Percentiles rank a stretch among this genome's conserved stretches.
Conservation (phyloP, 2,113 vertebrate species). For the Oriolus oriolus region DNA sequence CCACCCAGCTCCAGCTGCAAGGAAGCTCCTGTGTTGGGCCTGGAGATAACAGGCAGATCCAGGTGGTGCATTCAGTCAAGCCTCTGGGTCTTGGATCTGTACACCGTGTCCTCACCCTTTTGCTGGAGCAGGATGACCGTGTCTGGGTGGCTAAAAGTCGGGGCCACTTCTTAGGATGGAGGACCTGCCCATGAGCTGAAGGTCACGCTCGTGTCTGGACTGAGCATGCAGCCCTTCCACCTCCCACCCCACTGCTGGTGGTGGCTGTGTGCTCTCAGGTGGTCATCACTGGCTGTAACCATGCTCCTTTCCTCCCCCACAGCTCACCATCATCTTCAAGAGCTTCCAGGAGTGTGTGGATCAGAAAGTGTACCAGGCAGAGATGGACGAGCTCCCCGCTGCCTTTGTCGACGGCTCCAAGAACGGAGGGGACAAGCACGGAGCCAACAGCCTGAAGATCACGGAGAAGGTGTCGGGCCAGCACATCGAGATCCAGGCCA, state of each 20-base stretch:
- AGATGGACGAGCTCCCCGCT: conserved; percentile 90
- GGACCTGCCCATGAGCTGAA: background rate
- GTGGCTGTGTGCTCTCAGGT: background rate
- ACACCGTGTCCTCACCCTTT: background rate
- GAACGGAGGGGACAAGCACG: conserved; percentile 89
- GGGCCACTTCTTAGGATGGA: background rate
- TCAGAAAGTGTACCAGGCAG: conserved; percentile 94
- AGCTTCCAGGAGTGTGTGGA: conserved; percentile 95
- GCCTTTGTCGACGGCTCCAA: conserved; percentile 92
- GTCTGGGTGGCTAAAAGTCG: background rate
- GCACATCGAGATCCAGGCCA: conserved; percentile 94
- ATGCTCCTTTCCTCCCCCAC: background rate
- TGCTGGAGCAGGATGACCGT: background rate
- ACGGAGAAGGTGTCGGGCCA: conserved; percentile 91
- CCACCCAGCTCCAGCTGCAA: background rate
- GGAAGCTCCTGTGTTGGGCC: background rate
- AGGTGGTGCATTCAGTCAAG: background rate
- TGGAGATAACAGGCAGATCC: background rate
- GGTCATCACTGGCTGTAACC: background rate
- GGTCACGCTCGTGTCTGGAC: fast-evolving
- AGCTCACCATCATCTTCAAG: conserved; percentile 99
- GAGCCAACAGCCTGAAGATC: conserved; percentile 88
- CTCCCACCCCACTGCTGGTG: background rate
- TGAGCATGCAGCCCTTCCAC: background rate
- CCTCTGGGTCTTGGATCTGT: background rate